Conservation (phyloP, 1,140 invertebrate genomes). For the Microvelia longipes region DNA sequence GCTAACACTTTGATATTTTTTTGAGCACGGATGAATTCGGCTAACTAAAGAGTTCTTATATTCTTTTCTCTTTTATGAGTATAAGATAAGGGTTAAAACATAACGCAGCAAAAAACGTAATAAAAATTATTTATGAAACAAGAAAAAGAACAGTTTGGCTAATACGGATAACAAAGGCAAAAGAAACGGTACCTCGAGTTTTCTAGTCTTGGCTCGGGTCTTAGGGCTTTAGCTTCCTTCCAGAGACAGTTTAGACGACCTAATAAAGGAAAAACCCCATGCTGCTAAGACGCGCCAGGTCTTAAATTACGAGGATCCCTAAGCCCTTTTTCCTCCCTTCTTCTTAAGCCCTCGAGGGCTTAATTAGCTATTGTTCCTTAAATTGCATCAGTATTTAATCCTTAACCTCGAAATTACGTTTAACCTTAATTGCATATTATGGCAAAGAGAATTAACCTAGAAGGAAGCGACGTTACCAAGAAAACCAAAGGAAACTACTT, state of each 20-base stretch:
- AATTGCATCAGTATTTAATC: not conserved
- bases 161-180: not conserved
- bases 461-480: no score
- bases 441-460: not conserved
- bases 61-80: no score
- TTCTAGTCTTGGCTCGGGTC: no score
- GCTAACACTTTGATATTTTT: no score
- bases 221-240: not conserved
- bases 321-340: not conserved
- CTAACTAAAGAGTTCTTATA: no score
- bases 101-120: no score
- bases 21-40: no score
- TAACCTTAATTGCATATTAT: not conserved
- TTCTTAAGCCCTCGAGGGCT: not conserved
- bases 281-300: not conserved
- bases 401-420: not conserved
- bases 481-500: no score
- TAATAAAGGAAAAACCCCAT: not conserved
- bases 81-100: no score
- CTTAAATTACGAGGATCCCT: not conserved
- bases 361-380: not conserved
- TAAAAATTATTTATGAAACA: not conserved
- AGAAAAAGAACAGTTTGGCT: not conserved
- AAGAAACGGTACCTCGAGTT: no score
- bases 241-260: not conserved